Percentiles rank a stretch among this genome's conserved stretches.
Conservation (phyloP, 2,113 vertebrate species). For the Ifrita kowaldi region DNA sequence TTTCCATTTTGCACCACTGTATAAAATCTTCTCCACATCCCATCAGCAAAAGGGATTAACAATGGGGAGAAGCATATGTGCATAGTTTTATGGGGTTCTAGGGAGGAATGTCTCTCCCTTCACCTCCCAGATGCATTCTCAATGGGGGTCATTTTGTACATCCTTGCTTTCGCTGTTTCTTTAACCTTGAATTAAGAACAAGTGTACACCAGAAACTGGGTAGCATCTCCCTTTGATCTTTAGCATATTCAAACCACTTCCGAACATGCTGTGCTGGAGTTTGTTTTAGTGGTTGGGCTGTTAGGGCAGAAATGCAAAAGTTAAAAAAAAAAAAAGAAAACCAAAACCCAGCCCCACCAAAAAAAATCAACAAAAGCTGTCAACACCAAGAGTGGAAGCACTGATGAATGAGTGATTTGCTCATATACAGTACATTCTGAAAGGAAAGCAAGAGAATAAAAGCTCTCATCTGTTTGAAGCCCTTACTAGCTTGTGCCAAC, state of each 20-base stretch:
- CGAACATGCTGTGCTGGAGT: not conserved
- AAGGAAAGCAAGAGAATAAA: constrained; percentile 17
- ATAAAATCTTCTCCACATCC: constrained; percentile 37
- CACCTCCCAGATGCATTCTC: constrained; percentile 25
- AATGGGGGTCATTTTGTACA: not conserved
- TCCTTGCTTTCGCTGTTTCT: constrained; percentile 14
- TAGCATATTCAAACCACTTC: constrained; percentile 36
- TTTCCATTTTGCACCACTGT: constrained; percentile 62
- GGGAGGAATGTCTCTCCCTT: constrained; percentile 31
- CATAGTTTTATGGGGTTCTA: constrained; percentile 38
- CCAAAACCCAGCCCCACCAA: not conserved
- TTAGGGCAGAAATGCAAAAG: not conserved
- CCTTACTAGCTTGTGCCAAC: not conserved
- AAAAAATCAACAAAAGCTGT: not conserved
- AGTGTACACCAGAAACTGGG: not conserved
- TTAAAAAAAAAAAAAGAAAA: not conserved
- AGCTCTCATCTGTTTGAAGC: not conserved
- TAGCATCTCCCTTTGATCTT: constrained; percentile 34
- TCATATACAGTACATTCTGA: not conserved
- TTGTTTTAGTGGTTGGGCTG: constrained; percentile 1
- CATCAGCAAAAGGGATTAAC: constrained; percentile 51
- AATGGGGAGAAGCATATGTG: constrained; percentile 36
- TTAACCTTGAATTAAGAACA: constrained; percentile 46
- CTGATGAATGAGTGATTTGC: not conserved
- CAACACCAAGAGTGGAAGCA: constrained; percentile 5